Evolutionary conservation across 1,140 invertebrate genomes (phyloP), one percentile per base, ranked within the genome.

Genomic region (Drosophila virilis): DNA sequence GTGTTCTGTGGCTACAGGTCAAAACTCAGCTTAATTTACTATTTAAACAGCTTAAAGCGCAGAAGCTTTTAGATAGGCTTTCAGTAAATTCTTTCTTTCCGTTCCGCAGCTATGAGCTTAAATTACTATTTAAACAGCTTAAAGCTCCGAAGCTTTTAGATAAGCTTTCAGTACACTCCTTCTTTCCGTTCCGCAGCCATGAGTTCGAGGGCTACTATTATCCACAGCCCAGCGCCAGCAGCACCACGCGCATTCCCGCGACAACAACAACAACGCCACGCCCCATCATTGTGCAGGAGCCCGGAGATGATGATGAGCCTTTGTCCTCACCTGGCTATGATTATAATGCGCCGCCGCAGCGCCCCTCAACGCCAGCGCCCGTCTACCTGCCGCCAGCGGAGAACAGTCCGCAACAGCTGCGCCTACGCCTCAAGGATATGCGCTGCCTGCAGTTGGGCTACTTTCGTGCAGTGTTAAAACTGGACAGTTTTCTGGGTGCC

Each of bases 361-460:
- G 71, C 9, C 71, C 74, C 1, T 78, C 90, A 0, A 91, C 83
- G 0, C 86, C 90, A 0, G 86, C 83, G 0, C 80, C 90, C 0
- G 65, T 69, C 9, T 91, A 91, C 35, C 37, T 91, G 17, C 90
- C 90, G 0, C 71, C 83, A n/a, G 40, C 37, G 0, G 68, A 76
- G 2, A 55, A 10, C 6, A 35, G 5, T 3, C 35, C 46, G 5
- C 78, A 74, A 6, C 84, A 90, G 33, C 38, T 92, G 8, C 76
- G 84, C 9, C 42, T 92, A 0, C 74, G 72, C 0, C 35, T 92
- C 0, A 91, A 91, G 69, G 91, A 92, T 12, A 91, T 92, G 91
- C 90, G 91, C 17, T 92, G 91, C 61, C 70, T 92, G 3, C 67
- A 78, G 12, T 52, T 13, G 0, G 86, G 78, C 7, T 92, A 91